A percentile compares a stretch with the other conserved stretches of the same genome.
These are phyloP conservation scores for Coregonus clupeaformis DNA, from an alignment of 2,113 vertebrate genomes.

Conservation along the genomic window DNA sequence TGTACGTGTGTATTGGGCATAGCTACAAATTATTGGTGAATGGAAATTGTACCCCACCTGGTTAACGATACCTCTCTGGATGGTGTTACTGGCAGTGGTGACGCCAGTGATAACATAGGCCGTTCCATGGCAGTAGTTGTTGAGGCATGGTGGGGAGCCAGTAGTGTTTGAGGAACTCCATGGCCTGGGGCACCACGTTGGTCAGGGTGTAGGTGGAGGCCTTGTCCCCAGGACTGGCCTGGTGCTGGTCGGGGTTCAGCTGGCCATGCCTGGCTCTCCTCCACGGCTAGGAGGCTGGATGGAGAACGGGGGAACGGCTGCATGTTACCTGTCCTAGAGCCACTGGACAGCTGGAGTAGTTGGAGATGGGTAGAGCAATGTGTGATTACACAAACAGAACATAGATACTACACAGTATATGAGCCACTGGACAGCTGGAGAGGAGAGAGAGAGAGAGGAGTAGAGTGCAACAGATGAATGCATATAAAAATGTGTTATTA, in stretches of 20 bases:
- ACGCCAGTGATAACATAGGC: conserved; percentile 65
- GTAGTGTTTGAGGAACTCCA: conserved; percentile 53
- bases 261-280: conserved; percentile 66
- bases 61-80: conserved; percentile 49
- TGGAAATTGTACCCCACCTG: conserved; percentile 10
- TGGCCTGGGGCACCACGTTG: conserved; percentile 75
- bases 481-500: no score
- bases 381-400: no score
- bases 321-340: conserved; percentile 55
- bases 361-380: no score
- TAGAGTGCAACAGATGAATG: no score
- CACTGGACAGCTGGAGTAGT: conserved; percentile 23
- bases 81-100: conserved; percentile 42
- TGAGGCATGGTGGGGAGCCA: conserved; percentile 64
- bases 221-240: conserved; percentile 68
- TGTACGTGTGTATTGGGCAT: no score
- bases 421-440: no score
- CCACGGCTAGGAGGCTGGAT: conserved; percentile 48
- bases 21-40: not conserved
- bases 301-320: conserved; percentile 37
- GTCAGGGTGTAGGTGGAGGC: conserved; percentile 78
- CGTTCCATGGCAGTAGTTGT: conserved; percentile 69
- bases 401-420: no score
- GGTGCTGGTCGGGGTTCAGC: conserved; percentile 76
- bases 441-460: no score